phyloP scores from a whole-genome alignment of 2,888 invertebrate genomes.

The Stenoptilia bipunctidactyla region DNA sequence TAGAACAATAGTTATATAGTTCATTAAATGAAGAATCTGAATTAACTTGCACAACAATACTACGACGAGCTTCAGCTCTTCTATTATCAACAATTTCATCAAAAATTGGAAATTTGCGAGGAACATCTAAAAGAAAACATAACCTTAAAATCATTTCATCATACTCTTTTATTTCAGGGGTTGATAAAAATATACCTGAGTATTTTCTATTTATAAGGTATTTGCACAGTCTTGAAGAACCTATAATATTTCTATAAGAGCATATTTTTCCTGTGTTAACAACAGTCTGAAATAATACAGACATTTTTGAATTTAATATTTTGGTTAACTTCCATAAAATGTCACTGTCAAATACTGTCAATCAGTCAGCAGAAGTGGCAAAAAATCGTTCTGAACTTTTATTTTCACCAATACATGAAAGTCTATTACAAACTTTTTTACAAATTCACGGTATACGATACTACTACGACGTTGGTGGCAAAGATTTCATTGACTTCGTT shows the following conservation, averaged over 20 bases:
- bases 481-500: no score
- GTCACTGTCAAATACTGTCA: no score
- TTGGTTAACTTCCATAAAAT: no score
- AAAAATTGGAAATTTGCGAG: slow-evolving; percentile 52
- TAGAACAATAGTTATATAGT: slow-evolving; percentile 77
- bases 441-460: no score
- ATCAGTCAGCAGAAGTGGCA: no score
- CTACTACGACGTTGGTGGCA: no score
- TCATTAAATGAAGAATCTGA: slow-evolving; percentile 77
- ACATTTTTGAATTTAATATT: slow-evolving; percentile 44
- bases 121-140: slow-evolving; percentile 32
- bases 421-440: no score
- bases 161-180: slow-evolving; percentile 3
- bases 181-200: slow-evolving; percentile 33
- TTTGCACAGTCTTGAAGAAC: slow-evolving; percentile 26
- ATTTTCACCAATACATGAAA: no score
- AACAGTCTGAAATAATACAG: slow-evolving; percentile 44
- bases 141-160: not conserved
- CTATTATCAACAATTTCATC: slow-evolving; percentile 72
- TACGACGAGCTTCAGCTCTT: slow-evolving; percentile 75
- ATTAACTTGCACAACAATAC: slow-evolving; percentile 82
- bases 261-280: slow-evolving; percentile 36
- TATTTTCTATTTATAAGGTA: slow-evolving; percentile 33
- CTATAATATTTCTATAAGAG: slow-evolving; percentile 33
- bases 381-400: no score